phyloP scores from a whole-genome alignment of 2,113 vertebrate species.

The Ariopsis seemanni region DNA sequence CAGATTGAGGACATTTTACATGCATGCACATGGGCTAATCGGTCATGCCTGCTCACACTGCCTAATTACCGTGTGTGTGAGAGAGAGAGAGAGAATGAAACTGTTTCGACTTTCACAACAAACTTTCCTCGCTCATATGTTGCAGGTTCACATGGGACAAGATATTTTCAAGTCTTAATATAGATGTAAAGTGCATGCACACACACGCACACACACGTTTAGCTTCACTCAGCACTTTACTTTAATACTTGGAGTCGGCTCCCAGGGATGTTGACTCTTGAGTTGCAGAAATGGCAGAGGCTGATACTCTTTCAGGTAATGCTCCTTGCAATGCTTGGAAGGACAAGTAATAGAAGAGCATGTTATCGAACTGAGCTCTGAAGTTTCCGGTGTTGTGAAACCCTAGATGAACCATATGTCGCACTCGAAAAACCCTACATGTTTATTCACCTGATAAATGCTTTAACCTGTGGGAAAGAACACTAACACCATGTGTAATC shows the following conservation, averaged over 20 bases:
- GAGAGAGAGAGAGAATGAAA: not conserved
- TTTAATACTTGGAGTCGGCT: slow-evolving; percentile 13
- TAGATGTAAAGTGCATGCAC: not conserved
- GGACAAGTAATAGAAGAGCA: slow-evolving; percentile 15
- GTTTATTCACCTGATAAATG: not conserved
- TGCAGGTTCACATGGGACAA: slow-evolving; percentile 8
- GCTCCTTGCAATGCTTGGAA: slow-evolving; percentile 50
- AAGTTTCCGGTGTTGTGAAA: slow-evolving; percentile 19
- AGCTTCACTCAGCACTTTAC: slow-evolving; percentile 32
- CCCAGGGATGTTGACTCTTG: slow-evolving; percentile 22
- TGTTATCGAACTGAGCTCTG: slow-evolving; percentile 22
- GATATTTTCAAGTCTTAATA: slow-evolving; percentile 13
- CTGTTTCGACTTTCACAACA: not conserved
- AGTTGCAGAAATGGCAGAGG: slow-evolving; percentile 39
- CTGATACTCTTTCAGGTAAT: slow-evolving; percentile 50
- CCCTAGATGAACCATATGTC: not conserved
- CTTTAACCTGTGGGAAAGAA: not conserved
- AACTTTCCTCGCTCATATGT: not conserved
- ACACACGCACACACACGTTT: not conserved
- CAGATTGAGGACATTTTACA: slow-evolving; percentile 50
- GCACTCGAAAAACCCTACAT: not conserved
- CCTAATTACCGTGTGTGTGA: slow-evolving; percentile 8
- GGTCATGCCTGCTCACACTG: slow-evolving; percentile 31
- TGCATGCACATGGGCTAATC: slow-evolving; percentile 29
- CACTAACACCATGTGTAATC: not conserved